Conservation (phyloP, 2,113 vertebrate species). For the Periophthalmus modestus region DNA sequence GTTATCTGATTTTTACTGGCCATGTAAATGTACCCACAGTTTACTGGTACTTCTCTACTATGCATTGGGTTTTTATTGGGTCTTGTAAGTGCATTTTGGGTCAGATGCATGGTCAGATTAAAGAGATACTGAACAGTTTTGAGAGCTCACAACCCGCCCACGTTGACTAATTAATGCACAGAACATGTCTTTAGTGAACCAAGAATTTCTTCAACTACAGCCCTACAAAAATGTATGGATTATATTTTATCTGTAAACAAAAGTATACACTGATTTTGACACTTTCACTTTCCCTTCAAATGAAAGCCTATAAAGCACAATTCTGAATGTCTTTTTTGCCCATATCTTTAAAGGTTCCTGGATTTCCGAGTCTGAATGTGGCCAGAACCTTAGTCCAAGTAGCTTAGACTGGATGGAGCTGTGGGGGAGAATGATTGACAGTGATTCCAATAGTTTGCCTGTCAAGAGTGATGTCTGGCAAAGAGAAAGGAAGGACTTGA, state of each 20-base stretch:
- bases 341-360: constrained; percentile 10
- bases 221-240: not conserved
- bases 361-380: constrained; percentile 35
- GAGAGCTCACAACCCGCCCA: too few species aligned
- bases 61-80: too few species aligned
- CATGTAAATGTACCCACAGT: too few species aligned
- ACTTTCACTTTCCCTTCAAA: constrained; percentile 44
- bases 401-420: constrained; percentile 21
- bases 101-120: too few species aligned
- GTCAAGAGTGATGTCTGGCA: constrained; percentile 63
- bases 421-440: constrained; percentile 46
- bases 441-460: constrained; percentile 41
- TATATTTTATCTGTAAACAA: not conserved
- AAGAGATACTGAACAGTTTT: too few species aligned
- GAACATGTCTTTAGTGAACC: too few species aligned
- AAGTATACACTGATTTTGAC: not conserved
- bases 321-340: constrained; percentile 16
- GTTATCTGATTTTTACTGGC: too few species aligned
- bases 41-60: too few species aligned
- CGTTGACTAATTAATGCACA: too few species aligned
- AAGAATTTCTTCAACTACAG: too few species aligned
- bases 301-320: constrained; percentile 13
- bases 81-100: too few species aligned
- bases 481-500: constrained; percentile 48
- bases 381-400: constrained; percentile 30